Percentiles rank a stretch among this genome's conserved stretches.
Evolutionary conservation across 2,888 invertebrate species (phyloP).

Genomic region (Chrysodeixis includens): DNA sequence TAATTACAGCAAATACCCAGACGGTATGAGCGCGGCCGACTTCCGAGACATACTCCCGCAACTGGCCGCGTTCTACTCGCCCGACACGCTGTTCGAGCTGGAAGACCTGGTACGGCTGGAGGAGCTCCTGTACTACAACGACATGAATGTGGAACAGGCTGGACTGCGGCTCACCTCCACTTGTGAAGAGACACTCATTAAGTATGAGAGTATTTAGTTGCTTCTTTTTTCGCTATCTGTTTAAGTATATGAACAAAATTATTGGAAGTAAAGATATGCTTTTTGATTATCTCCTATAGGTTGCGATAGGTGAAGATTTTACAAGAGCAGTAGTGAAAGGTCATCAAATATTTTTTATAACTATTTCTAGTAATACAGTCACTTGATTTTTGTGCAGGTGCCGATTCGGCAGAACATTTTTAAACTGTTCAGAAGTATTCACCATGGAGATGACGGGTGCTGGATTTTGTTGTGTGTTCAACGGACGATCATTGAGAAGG

Average conservation of each 20-base stretch:
- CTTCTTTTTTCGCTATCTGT: too few species aligned
- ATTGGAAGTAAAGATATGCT: too few species aligned
- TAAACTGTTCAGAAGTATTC: slow-evolving; percentile 83
- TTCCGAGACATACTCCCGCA: slow-evolving; percentile 62
- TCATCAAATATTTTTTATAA: too few species aligned
- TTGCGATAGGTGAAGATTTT: too few species aligned
- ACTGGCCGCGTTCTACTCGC: slow-evolving; percentile 71
- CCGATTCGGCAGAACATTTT: slow-evolving; percentile 71
- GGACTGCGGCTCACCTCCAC: slow-evolving; percentile 62
- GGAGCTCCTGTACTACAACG: slow-evolving; percentile 67
- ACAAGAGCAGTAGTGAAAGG: too few species aligned
- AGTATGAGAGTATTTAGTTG: slow-evolving; percentile 54
- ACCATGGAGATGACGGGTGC: slow-evolving; percentile 83
- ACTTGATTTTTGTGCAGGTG: slow-evolving; percentile 72
- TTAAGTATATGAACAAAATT: too few species aligned
- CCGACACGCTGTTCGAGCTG: slow-evolving; percentile 61
- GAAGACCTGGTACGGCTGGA: slow-evolving; percentile 67
- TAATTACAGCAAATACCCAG: slow-evolving; percentile 70
- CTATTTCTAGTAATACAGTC: too few species aligned
- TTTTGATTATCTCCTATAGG: too few species aligned
- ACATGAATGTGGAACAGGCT: slow-evolving; percentile 64
- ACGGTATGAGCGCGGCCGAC: slow-evolving; percentile 59
- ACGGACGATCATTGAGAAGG: slow-evolving; percentile 76
- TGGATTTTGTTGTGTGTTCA: slow-evolving; percentile 89
- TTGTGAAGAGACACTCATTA: slow-evolving; percentile 73